Base-by-base conservation (phyloP, 2,888 invertebrate species). In the Meiosimyza decipiens region DNA sequence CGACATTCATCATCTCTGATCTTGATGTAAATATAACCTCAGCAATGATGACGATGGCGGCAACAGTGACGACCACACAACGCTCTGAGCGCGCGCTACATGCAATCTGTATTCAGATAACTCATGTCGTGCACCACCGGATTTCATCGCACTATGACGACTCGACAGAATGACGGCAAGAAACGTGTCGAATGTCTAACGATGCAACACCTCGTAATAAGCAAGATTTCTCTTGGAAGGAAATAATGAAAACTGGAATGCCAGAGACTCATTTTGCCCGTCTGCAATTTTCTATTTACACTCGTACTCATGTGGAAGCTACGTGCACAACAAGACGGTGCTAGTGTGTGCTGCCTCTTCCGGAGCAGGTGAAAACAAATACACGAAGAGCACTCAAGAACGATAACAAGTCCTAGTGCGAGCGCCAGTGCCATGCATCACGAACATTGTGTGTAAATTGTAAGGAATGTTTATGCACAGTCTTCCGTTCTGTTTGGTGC, bases 121-220 rank as follows among this genome's bases (percentile, higher is more conserved):
- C 18, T 64, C 64, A 22, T 64, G 64, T 64, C 50, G 28, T 28
- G 28, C 64, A 49, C 15, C 64, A 64, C 22, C 64, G 18, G 64
- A 50, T 50, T 9, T 18, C 18, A 28, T 51, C 57, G 57, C 28
- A 6, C 60, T 28, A 15, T 22, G 13, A 40, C 60, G 16, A 50
- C 9, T 6, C 18, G n/a, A 54, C 12, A 55, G n/a, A 15, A 52
- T 4, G 40, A 66, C 22, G 54, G n/a, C 15, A 66, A 66, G 66
- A 54, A 66, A 54, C 64, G 64, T 66, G 54, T 66, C 66, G 66
- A 66, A 66, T 66, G 33, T 54, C 66, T 66, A 66, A 66, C 66
- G 54, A 66, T 54, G 54, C 54, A 66, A 28, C 51, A 51, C 66
- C 52, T 22, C 15, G 33, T 66, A 54, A 54, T 33, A 40, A 54